Conservation (phyloP, 2,113 vertebrate species). For the Peromyscus californicus region DNA sequence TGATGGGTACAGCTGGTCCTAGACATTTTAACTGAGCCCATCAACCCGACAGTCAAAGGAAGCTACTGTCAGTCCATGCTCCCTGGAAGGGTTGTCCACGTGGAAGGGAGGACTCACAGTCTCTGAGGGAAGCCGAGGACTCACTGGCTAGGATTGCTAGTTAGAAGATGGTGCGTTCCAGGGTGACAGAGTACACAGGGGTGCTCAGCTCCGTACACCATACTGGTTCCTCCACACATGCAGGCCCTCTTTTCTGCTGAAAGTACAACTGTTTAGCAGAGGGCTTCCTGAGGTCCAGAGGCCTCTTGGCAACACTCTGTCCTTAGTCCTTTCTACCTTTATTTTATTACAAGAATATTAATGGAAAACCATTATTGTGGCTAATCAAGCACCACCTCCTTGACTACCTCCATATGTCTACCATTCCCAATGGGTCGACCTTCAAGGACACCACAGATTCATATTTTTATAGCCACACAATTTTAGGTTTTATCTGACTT, state of each 20-base stretch:
- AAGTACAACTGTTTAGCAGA: not conserved
- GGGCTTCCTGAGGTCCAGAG: not conserved
- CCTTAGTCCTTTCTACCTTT: not conserved
- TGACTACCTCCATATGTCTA: not conserved
- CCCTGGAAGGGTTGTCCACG: not conserved
- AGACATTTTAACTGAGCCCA: not conserved
- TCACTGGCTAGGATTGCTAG: no score
- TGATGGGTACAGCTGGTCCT: not conserved
- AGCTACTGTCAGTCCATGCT: rapidly evolving
- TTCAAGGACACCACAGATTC: not conserved
- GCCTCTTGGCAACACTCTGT: not conserved
- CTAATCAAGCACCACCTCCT: no score
- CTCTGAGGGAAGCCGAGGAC: not conserved
- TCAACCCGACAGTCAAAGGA: not conserved
- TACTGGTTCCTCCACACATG: rapidly evolving
- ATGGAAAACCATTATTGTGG: not conserved
- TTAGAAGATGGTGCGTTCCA: not conserved
- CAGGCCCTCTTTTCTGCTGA: not conserved
- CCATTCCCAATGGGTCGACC: not conserved
- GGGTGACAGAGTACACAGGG: not conserved
- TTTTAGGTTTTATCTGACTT: not conserved
- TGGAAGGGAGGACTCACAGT: not conserved
- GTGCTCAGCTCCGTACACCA: not conserved
- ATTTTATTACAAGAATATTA: not conserved
- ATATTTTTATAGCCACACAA: not conserved